phyloP scores from a whole-genome alignment of 2,797 vertebrate genomes.

The Pipistrellus kuhlii region DNA sequence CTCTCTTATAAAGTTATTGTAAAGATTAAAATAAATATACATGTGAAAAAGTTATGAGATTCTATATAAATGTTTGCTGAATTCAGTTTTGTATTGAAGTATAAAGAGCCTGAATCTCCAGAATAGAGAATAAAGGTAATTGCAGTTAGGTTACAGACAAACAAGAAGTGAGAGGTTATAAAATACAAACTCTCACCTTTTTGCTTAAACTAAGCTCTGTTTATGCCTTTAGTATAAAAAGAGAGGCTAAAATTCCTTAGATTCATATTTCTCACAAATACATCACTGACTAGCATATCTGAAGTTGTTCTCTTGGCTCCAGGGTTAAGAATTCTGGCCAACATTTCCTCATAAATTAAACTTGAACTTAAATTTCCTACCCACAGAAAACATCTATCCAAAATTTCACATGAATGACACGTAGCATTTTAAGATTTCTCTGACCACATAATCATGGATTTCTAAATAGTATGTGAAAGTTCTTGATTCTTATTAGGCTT shows the following conservation, averaged over 20 bases:
- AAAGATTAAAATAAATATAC: conserved; percentile 10
- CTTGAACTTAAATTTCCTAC: conserved; percentile 67
- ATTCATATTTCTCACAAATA: conserved; percentile 54
- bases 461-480: conserved; percentile 60
- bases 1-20: neutral
- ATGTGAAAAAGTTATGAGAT: neutral
- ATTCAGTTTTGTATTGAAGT: neutral
- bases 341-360: conserved; percentile 62
- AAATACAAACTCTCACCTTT: neutral
- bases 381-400: conserved; percentile 21
- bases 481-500: conserved; percentile 43
- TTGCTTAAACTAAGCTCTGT: neutral
- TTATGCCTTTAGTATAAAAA: conserved; percentile 7
- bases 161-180: neutral
- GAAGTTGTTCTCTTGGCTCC: conserved; percentile 63
- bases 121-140: neutral
- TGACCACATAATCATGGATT: conserved; percentile 56
- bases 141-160: neutral
- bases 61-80: neutral
- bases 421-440: conserved; percentile 62
- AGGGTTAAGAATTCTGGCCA: conserved; percentile 52
- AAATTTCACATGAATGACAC: conserved; percentile 59
- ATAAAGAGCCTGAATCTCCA: neutral
- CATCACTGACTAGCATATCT: conserved; percentile 5
- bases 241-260: neutral